Conservation (phyloP, 1,140 invertebrate genomes). For the Lepidurus apus region DNA sequence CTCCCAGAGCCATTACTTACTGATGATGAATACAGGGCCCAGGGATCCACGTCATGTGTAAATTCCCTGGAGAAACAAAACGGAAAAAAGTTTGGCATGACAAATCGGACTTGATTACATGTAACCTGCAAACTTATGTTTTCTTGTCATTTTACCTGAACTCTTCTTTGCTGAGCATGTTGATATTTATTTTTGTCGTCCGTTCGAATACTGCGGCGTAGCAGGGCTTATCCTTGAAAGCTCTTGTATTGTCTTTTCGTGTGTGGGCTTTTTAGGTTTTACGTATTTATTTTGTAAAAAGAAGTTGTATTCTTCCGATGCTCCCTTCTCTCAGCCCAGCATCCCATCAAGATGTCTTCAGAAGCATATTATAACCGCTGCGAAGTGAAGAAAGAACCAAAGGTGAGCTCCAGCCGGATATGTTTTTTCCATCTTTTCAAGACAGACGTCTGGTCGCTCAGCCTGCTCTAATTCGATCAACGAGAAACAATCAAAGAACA, state of each 20-base stretch:
- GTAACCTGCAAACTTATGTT: background rate
- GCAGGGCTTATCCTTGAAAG: background rate
- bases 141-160: background rate
- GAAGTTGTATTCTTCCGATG: background rate
- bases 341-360: background rate
- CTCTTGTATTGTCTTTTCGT: background rate
- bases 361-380: background rate
- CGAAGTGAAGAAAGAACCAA: background rate
- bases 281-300: too few relatives aligned
- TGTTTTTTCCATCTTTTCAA: conserved; percentile 1
- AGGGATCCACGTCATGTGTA: background rate
- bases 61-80: background rate
- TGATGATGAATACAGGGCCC: background rate
- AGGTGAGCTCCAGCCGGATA: background rate
- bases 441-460: background rate
- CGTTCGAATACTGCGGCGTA: background rate
- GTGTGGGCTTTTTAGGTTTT: background rate
- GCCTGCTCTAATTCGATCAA: background rate
- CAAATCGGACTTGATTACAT: background rate
- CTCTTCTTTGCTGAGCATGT: background rate
- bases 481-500: background rate
- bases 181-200: background rate
- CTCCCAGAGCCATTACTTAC: background rate
- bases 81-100: background rate
- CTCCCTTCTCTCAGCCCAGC: background rate